Conservation (phyloP, 1,140 invertebrate genomes). For the Saccostrea glomerata region DNA sequence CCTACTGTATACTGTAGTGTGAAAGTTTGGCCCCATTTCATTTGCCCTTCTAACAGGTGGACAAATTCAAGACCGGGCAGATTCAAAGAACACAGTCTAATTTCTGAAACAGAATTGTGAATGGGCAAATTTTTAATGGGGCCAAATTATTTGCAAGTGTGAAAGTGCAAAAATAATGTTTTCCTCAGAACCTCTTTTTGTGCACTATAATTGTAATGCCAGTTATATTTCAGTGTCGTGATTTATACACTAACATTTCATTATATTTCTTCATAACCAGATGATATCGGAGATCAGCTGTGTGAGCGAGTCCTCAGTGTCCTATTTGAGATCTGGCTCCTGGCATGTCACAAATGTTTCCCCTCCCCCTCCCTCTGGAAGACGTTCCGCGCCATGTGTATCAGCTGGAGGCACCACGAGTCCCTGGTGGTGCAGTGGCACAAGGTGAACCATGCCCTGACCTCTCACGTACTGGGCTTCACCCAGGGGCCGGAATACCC, state of each 20-base stretch:
- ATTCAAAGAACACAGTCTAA: too few relatives aligned
- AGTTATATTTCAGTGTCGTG: background rate
- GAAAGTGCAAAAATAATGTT: too few relatives aligned
- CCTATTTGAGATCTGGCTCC: constrained; percentile 96
- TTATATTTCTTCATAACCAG: constrained; percentile 76
- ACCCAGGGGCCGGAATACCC: constrained; percentile 95
- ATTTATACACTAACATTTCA: background rate
- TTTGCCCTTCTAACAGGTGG: too few relatives aligned
- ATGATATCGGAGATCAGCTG: constrained; percentile 95
- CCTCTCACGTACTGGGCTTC: constrained; percentile 89
- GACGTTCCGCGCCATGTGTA: constrained; percentile 94
- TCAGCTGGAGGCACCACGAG: constrained; percentile 94
- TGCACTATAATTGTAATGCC: background rate
- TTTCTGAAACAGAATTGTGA: too few relatives aligned
- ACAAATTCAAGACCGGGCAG: too few relatives aligned
- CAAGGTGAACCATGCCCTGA: constrained; percentile 93
- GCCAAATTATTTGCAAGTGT: too few relatives aligned
- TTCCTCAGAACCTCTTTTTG: too few relatives aligned
- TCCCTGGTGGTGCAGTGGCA: constrained; percentile 96
- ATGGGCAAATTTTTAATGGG: too few relatives aligned
- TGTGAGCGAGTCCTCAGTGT: constrained; percentile 95
- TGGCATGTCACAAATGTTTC: constrained; percentile 93
- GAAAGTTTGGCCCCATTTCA: too few relatives aligned
- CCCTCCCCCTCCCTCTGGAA: constrained; percentile 97
- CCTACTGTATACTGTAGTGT: too few relatives aligned